These are phyloP conservation scores for Macaca nemestrina DNA, from an alignment of 2,113 vertebrate genomes.

Conservation along the genomic window DNA sequence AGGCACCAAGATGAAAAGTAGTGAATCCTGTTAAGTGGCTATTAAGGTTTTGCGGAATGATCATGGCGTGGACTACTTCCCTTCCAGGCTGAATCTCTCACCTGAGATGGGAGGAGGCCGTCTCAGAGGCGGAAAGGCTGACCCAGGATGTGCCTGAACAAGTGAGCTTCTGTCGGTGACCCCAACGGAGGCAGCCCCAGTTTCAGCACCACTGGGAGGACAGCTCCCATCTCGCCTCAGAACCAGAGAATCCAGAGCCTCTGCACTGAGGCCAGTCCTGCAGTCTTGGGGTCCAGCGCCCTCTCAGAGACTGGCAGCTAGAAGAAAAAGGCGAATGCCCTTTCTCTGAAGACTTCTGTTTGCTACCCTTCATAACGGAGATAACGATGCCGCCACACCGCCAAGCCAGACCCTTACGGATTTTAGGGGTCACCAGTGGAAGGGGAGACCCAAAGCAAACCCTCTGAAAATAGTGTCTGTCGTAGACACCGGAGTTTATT, in stretches of 20 bases:
- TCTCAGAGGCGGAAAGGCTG: background rate
- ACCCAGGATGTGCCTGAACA: background rate
- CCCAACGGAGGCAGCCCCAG: fast-evolving
- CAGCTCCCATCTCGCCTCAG: background rate
- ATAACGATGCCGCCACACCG: fast-evolving
- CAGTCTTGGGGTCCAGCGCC: fast-evolving
- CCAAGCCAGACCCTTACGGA: background rate
- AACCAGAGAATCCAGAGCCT: no score
- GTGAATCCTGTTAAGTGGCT: background rate
- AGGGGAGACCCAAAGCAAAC: background rate
- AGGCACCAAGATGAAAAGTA: background rate
- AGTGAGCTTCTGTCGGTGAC: background rate
- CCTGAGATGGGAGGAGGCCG: background rate
- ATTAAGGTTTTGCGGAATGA: background rate
- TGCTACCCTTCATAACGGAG: background rate
- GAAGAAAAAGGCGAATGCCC: background rate
- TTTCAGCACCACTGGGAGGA: conserved; percentile 60
- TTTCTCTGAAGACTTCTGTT: background rate
- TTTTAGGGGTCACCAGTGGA: background rate
- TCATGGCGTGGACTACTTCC: background rate
- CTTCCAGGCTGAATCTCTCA: background rate
- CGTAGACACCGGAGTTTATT: background rate
- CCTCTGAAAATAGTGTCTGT: background rate
- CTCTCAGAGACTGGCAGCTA: fast-evolving
- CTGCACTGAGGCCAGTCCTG: no score